These are phyloP conservation scores for Phorcus lineatus DNA, from an alignment of 2,888 invertebrate species.

Conservation along the genomic window DNA sequence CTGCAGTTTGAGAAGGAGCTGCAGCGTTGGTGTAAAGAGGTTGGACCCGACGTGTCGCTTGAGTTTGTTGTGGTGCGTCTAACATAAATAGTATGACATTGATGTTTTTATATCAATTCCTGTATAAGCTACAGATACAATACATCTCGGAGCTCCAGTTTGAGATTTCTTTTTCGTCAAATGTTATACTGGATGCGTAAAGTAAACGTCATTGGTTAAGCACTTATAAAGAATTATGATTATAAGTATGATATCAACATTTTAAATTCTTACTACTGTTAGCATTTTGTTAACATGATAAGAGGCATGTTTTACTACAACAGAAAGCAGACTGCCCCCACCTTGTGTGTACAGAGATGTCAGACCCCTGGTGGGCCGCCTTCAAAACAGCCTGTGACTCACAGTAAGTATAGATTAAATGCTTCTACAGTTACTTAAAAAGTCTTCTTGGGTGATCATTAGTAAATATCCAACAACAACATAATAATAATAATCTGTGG, in stretches of 20 bases:
- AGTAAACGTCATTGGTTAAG: too few species aligned
- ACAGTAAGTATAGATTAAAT: constrained; percentile 72
- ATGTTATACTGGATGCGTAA: too few species aligned
- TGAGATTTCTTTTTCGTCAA: too few species aligned
- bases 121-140: too few species aligned
- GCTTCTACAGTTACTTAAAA: background rate
- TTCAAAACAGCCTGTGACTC: constrained; percentile 79
- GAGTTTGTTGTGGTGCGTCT: constrained; percentile 79
- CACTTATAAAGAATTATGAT: too few species aligned
- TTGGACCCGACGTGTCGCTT: constrained; percentile 83
- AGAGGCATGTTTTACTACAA: constrained; percentile 7
- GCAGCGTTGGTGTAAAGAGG: constrained; percentile 78
- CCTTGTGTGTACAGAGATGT: constrained; percentile 80
- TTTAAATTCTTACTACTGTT: too few species aligned
- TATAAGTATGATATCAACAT: too few species aligned
- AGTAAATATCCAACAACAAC: background rate
- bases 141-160: too few species aligned
- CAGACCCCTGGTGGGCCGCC: constrained; percentile 84
- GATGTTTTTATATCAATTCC: too few species aligned
- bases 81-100: too few species aligned
- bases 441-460: background rate
- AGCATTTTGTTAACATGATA: background rate
- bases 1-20: constrained; percentile 67
- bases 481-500: too few species aligned
- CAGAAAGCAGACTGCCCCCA: constrained; percentile 51